These are phyloP conservation scores for Philereme transversata DNA, from an alignment of 2,888 invertebrate species.

Conservation along the genomic window DNA sequence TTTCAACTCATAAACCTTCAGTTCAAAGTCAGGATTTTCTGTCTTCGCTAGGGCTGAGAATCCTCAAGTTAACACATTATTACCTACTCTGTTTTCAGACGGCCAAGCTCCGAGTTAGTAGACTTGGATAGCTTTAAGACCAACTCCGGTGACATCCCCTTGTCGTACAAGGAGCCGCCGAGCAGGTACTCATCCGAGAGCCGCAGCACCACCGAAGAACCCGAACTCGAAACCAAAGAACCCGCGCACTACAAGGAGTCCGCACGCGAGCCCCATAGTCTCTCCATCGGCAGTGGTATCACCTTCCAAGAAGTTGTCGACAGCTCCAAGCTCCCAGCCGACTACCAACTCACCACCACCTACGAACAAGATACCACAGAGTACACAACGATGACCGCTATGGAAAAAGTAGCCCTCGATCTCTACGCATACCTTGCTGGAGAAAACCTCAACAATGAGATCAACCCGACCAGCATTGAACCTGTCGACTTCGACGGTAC, in stretches of 20 bases:
- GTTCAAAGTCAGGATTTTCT: too few species aligned
- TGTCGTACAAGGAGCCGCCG: conserved; percentile 79
- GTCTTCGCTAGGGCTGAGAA: too few species aligned
- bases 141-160: conserved; percentile 83
- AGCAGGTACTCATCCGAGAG: conserved; percentile 76
- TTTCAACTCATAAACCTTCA: too few species aligned
- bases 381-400: conserved; percentile 87
- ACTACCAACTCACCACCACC: conserved; percentile 70
- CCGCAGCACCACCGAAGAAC: conserved; percentile 80
- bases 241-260: conserved; percentile 55
- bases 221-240: conserved; percentile 70
- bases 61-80: too few species aligned
- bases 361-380: conserved; percentile 82
- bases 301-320: conserved; percentile 72
- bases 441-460: conserved; percentile 85
- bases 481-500: conserved; percentile 64
- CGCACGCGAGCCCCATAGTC: conserved; percentile 69
- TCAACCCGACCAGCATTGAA: conserved; percentile 63
- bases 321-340: conserved; percentile 71
- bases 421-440: conserved; percentile 91
- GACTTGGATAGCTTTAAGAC: conserved; percentile 93
- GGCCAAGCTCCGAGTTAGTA: conserved; percentile 91
- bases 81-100: conserved; percentile 60
- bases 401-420: conserved; percentile 93
- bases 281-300: conserved; percentile 55